Conservation (phyloP, 2,113 vertebrate genomes). For the Pantherophis guttatus region DNA sequence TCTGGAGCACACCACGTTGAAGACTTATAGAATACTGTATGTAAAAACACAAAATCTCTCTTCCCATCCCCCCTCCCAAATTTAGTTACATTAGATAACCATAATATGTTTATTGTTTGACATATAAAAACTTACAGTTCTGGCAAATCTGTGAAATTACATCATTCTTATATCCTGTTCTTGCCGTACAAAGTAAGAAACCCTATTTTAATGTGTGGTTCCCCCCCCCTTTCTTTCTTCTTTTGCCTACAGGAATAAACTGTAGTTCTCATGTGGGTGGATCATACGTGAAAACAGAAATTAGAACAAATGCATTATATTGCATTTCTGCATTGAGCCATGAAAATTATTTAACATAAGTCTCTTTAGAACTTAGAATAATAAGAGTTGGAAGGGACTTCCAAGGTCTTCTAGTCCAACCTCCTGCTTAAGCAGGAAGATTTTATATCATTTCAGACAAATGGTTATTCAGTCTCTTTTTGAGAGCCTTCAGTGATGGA, state of each 20-base stretch:
- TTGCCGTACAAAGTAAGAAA: slow-evolving; percentile 20
- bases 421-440: no score
- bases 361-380: background rate
- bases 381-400: background rate
- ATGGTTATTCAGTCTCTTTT: no score
- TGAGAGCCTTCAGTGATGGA: no score
- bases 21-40: background rate
- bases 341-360: background rate
- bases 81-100: background rate
- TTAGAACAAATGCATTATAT: background rate
- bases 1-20: background rate
- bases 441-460: no score
- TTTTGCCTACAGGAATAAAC: background rate
- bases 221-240: fast-evolving
- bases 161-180: background rate
- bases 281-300: slow-evolving; percentile 17
- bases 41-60: background rate
- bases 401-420: background rate
- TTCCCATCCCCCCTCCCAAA: background rate
- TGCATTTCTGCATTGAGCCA: slow-evolving; percentile 13
- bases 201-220: background rate
- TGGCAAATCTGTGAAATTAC: background rate
- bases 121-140: background rate
- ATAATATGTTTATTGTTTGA: background rate
- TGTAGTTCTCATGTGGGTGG: background rate